phyloP scores from a whole-genome alignment of 2,797 vertebrate genomes.

The Babyrousa celebensis region DNA sequence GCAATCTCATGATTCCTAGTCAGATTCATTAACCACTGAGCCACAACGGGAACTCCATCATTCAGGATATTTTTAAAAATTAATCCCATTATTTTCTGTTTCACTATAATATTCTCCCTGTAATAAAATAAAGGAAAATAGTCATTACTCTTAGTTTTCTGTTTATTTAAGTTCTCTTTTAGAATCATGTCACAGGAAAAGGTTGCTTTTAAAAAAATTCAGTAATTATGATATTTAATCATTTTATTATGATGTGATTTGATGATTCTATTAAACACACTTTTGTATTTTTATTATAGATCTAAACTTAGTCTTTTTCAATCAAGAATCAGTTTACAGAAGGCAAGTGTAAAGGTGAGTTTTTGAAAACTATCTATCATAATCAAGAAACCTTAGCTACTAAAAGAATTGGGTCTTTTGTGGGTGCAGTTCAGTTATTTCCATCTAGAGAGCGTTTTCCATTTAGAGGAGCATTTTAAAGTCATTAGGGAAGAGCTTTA shows the following conservation, averaged over 20 bases:
- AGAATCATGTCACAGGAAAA: constrained; percentile 34
- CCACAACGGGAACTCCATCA: too few species aligned
- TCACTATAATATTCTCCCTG: not conserved
- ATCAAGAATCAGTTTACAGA: constrained; percentile 99
- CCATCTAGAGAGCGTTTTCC: not conserved
- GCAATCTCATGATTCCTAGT: too few species aligned
- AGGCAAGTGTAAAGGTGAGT: constrained; percentile 99
- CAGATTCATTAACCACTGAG: too few species aligned
- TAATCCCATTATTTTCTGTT: constrained; percentile 54
- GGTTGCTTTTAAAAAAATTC: not conserved
- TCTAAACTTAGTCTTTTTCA: constrained; percentile 99
- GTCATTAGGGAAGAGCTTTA: not conserved
- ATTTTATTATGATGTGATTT: constrained; percentile 65
- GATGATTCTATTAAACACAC: constrained; percentile 60
- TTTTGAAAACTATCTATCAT: constrained; percentile 44
- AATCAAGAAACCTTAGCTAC: constrained; percentile 60
- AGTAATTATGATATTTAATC: constrained; percentile 45
- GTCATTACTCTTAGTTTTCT: constrained; percentile 23
- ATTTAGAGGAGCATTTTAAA: constrained; percentile 63
- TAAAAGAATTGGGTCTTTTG: constrained; percentile 56
- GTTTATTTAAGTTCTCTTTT: constrained; percentile 58
- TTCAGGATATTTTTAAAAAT: not conserved
- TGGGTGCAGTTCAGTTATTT: constrained; percentile 4
- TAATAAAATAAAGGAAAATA: constrained; percentile 67
- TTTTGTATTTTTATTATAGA: constrained; percentile 91